phyloP scores from a whole-genome alignment of 2,113 vertebrate genomes.

The Onychostoma macrolepis region DNA sequence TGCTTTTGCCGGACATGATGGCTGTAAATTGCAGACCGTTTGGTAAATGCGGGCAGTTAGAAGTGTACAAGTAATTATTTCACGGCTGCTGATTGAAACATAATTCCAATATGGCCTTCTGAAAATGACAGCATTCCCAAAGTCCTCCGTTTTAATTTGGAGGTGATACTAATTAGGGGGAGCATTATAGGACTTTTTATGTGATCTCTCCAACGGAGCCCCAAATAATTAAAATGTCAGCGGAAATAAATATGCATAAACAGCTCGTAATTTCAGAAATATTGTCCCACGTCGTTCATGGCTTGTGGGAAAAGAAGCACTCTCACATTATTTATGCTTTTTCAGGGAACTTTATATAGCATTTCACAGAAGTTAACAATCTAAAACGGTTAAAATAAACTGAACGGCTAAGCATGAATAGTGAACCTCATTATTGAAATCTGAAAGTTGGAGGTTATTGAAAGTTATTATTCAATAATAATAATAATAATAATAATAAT shows the following conservation, averaged over 20 bases:
- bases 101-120: constrained; percentile 53
- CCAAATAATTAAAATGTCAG: constrained; percentile 60
- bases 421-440: background rate
- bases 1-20: constrained; percentile 60
- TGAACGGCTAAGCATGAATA: background rate
- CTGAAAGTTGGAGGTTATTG: no score
- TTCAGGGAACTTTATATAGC: constrained; percentile 28
- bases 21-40: constrained; percentile 62
- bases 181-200: constrained; percentile 50
- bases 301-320: constrained; percentile 23
- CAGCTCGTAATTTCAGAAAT: constrained; percentile 51
- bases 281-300: constrained; percentile 12
- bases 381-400: constrained; percentile 15
- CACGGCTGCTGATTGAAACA: constrained; percentile 60
- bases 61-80: constrained; percentile 61
- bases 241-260: constrained; percentile 55
- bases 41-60: constrained; percentile 60
- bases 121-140: constrained; percentile 60
- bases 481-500: background rate
- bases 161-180: constrained; percentile 58
- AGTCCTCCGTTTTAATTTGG: constrained; percentile 60
- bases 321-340: background rate
- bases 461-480: background rate
- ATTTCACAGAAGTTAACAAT: constrained; percentile 36
- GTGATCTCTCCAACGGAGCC: constrained; percentile 42